These are phyloP conservation scores for Patella ulyssiponensis DNA, from an alignment of 2,888 invertebrate species.

Conservation along the genomic window DNA sequence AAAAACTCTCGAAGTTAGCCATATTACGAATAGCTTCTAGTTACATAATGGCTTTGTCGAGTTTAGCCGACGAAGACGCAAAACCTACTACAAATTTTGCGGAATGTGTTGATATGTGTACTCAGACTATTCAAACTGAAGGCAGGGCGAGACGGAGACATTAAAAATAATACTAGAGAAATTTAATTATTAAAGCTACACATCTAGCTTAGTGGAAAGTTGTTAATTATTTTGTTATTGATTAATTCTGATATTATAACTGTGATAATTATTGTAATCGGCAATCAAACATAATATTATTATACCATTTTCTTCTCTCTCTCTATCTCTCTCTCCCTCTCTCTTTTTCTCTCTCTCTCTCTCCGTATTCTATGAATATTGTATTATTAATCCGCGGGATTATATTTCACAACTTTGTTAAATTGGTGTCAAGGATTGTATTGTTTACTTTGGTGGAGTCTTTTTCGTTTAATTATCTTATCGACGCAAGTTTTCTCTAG, in stretches of 20 bases:
- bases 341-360: neutral
- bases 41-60: conserved; percentile 89
- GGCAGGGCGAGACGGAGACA: conserved; percentile 84
- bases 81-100: conserved; percentile 78
- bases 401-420: conserved; percentile 8
- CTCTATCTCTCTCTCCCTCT: neutral
- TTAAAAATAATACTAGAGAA: conserved; percentile 28
- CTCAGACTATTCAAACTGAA: conserved; percentile 92
- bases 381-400: neutral
- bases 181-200: no score
- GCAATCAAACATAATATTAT: neutral
- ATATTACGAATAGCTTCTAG: conserved; percentile 93
- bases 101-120: conserved; percentile 88
- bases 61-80: conserved; percentile 80
- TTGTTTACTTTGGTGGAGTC: conserved; percentile 12
- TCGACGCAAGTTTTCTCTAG: conserved; percentile 3
- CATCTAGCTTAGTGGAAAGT: neutral
- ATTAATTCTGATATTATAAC: neutral
- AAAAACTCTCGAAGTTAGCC: conserved; percentile 92
- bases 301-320: neutral
- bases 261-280: conserved; percentile 5
- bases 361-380: no score
- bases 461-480: conserved; percentile 8
- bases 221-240: conserved; percentile 7
- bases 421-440: conserved; percentile 3